phyloP scores from a whole-genome alignment of 2,113 vertebrate species.

The Dipodomys merriami region DNA sequence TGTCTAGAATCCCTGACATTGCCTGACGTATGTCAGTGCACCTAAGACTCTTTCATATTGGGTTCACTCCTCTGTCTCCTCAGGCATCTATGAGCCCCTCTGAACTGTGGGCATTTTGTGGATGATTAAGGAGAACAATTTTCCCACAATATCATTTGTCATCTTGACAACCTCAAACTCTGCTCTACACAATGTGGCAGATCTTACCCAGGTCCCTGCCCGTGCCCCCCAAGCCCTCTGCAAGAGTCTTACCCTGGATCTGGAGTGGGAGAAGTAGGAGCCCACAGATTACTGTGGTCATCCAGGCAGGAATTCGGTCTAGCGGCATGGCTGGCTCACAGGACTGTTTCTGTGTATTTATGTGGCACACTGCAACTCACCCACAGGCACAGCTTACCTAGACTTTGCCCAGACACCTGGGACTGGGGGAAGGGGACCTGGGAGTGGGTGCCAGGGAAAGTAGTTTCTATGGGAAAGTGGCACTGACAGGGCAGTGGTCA shows the following conservation, averaged over 20 bases:
- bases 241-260: background rate
- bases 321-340: background rate
- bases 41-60: too few relatives aligned
- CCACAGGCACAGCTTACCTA: background rate
- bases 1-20: too few relatives aligned
- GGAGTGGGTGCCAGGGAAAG: background rate
- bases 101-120: too few relatives aligned
- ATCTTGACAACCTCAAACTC: background rate
- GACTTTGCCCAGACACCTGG: background rate
- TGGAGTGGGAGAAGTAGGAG: background rate
- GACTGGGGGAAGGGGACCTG: too few relatives aligned
- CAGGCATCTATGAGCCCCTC: too few relatives aligned
- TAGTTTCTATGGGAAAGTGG: accelerated
- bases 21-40: too few relatives aligned
- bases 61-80: too few relatives aligned
- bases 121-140: too few relatives aligned
- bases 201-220: accelerated
- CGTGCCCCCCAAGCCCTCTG: background rate
- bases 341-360: background rate
- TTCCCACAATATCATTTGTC: background rate
- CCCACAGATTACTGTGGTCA: background rate
- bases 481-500: background rate
- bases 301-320: background rate
- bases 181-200: background rate
- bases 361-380: too few relatives aligned